phyloP scores from a whole-genome alignment of 2,888 invertebrate genomes.

The Ernsta delagoae region DNA sequence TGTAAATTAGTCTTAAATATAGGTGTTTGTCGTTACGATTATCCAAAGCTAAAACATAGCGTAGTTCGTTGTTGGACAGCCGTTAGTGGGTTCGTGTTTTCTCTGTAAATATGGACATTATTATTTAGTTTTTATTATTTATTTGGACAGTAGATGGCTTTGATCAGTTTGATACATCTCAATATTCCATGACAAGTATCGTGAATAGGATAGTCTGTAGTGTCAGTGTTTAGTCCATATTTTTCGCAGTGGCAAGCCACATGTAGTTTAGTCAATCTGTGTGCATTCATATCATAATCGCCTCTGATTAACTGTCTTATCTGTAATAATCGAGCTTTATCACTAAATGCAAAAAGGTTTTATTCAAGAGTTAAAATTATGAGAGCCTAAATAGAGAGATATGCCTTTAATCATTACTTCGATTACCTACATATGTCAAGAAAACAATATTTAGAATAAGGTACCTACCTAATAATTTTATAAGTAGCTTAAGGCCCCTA shows the following conservation, averaged over 20 bases:
- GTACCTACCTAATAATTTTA: too few species aligned
- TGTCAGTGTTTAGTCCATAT: slow-evolving; percentile 40
- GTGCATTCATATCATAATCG: slow-evolving; percentile 39
- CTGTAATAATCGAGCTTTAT: slow-evolving; percentile 40
- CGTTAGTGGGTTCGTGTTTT: slow-evolving; percentile 60
- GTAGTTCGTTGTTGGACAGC: slow-evolving; percentile 68
- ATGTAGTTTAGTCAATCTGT: slow-evolving; percentile 31
- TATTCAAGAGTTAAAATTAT: slow-evolving; percentile 27
- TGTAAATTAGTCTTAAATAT: slow-evolving; percentile 79
- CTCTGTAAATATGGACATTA: slow-evolving; percentile 61
- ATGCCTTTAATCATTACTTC: too few species aligned
- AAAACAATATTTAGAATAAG: too few species aligned
- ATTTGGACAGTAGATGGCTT: slow-evolving; percentile 74
- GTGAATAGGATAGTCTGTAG: slow-evolving; percentile 47
- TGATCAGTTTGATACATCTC: slow-evolving; percentile 55
- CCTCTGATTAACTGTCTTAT: slow-evolving; percentile 34
- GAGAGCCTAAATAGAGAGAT: too few species aligned
- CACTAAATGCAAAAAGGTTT: slow-evolving; percentile 12
- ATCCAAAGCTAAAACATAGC: slow-evolving; percentile 80
- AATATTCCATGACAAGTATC: slow-evolving; percentile 72
- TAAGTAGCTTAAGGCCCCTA: too few species aligned
- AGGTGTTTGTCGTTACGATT: slow-evolving; percentile 71
- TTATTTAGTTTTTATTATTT: slow-evolving; percentile 75
- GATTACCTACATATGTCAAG: too few species aligned
- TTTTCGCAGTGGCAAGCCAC: slow-evolving; percentile 29